Evolutionary conservation across 2,797 vertebrate genomes (phyloP).

Genomic region (Pempheris klunzingeri): DNA sequence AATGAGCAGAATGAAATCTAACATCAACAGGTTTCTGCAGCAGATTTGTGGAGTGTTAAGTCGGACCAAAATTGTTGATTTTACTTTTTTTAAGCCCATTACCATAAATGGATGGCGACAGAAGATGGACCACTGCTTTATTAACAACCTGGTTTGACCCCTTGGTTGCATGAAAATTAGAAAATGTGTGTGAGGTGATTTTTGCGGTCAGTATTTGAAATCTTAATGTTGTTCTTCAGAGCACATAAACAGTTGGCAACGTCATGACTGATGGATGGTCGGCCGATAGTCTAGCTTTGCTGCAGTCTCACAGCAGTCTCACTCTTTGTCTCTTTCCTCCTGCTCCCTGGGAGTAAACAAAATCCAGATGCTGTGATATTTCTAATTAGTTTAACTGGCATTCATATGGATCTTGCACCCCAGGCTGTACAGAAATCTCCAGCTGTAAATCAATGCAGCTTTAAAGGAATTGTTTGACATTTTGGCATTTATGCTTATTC

Average conservation of each 20-base stretch:
- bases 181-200: background rate
- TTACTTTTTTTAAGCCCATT: too few relatives aligned
- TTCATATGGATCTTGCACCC: background rate
- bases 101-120: background rate
- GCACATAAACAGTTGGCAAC: background rate
- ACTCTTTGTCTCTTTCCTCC: background rate
- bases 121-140: background rate
- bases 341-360: background rate
- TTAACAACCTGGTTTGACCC: background rate
- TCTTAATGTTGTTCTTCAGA: conserved; percentile 1
- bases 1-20: background rate
- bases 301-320: too few relatives aligned
- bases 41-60: too few relatives aligned
- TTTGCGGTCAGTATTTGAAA: background rate
- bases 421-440: too few relatives aligned
- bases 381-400: background rate
- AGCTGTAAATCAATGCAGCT: background rate
- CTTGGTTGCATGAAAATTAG: background rate
- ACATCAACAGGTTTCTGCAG: background rate
- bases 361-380: background rate
- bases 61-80: too few relatives aligned
- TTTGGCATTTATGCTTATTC: background rate
- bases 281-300: too few relatives aligned
- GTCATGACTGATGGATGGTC: background rate
- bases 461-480: background rate